Evolutionary conservation across 2,888 invertebrate genomes (phyloP).

Genomic region (Amiota mariae): DNA sequence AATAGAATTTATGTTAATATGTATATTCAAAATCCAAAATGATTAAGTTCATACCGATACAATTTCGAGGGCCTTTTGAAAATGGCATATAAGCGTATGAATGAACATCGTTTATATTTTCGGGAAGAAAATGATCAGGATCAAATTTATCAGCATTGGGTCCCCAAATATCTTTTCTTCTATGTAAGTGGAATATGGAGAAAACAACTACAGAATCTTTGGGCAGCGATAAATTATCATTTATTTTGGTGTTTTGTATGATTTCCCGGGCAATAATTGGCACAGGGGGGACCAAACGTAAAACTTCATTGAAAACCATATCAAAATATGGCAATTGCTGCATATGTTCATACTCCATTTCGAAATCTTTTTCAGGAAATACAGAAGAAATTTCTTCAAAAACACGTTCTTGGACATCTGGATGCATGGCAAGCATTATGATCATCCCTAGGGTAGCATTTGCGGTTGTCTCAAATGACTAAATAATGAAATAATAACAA

Average conservation of each 20-base stretch:
- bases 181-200: constrained; percentile 52
- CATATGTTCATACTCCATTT: constrained; percentile 14
- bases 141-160: constrained; percentile 51
- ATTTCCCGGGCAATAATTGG: constrained; percentile 52
- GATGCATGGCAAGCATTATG: constrained; percentile 17
- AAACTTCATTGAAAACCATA: constrained; percentile 55
- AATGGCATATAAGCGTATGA: constrained; percentile 59
- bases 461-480: constrained; percentile 14
- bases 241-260: constrained; percentile 39
- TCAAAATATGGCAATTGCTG: constrained; percentile 52
- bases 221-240: constrained; percentile 46
- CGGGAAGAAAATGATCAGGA: constrained; percentile 55
- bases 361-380: constrained; percentile 20
- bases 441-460: neutral
- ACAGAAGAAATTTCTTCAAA: constrained; percentile 20
- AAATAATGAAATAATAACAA: neutral
- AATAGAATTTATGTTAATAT: too few species aligned
- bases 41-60: constrained; percentile 49
- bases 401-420: constrained; percentile 16
- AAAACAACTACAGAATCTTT: constrained; percentile 44
- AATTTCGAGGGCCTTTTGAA: constrained; percentile 57
- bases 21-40: too few species aligned
- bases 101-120: constrained; percentile 48
- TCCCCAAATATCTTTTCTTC: constrained; percentile 54
- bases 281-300: constrained; percentile 52